A percentile compares a stretch with the other conserved stretches of the same genome.
Conservation (phyloP, 2,797 vertebrate species). For the Ctenochaetus hawaiiensis region DNA sequence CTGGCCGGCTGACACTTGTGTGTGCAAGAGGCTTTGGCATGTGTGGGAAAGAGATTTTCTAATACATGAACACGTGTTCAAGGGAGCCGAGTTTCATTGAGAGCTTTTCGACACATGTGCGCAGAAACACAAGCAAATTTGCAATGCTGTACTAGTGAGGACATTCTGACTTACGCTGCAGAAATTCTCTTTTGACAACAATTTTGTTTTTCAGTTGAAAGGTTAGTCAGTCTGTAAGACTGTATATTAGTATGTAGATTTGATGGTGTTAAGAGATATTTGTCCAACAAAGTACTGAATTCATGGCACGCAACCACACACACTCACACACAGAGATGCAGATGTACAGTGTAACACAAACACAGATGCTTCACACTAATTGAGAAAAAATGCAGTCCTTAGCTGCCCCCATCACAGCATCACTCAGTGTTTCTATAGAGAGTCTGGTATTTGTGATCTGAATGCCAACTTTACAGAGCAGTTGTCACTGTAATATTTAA, state of each 20-base stretch:
- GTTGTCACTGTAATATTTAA: too few species aligned
- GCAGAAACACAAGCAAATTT: conserved; percentile 8
- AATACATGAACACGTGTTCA: conserved; percentile 55
- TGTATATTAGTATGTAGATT: not conserved
- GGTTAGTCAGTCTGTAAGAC: not conserved
- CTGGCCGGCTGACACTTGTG: conserved; percentile 68
- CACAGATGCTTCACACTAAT: too few species aligned
- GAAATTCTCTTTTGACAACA: not conserved
- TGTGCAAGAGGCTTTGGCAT: conserved; percentile 58
- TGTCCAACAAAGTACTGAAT: conserved; percentile 11
- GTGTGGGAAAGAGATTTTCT: conserved; percentile 69
- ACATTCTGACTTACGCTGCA: not conserved
- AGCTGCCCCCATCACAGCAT: too few species aligned
- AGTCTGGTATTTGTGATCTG: too few species aligned
- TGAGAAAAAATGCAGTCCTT: too few species aligned
- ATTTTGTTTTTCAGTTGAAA: conserved; percentile 14
- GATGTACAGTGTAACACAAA: too few species aligned
- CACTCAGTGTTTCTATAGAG: too few species aligned
- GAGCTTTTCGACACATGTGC: conserved; percentile 45
- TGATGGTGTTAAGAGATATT: conserved; percentile 14
- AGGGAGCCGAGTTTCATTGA: conserved; percentile 60
- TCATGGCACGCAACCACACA: not conserved
- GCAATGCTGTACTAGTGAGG: conserved; percentile 1
- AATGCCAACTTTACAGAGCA: too few species aligned
- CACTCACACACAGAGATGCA: too few species aligned